Percentiles rank a stretch among this genome's conserved stretches.
These are phyloP conservation scores for Oreochromis mossambicus DNA, from an alignment of 2,797 vertebrate species.

Conservation along the genomic window DNA sequence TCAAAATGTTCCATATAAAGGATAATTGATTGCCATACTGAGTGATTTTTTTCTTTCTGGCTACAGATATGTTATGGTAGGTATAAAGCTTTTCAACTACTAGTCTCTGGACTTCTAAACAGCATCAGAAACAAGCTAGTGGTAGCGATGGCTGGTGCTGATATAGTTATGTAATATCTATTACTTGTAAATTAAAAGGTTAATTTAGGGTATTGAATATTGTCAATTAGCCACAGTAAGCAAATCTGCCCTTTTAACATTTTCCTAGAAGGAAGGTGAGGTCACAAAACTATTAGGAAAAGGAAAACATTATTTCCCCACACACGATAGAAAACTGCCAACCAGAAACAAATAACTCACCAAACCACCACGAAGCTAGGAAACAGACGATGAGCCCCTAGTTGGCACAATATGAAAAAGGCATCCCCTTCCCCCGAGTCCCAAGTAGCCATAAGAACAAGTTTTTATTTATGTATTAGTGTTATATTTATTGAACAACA, in stretches of 20 bases:
- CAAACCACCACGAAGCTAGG: rapidly evolving
- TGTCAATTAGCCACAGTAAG: background rate
- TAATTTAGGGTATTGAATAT: background rate
- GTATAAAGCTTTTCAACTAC: background rate
- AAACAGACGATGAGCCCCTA: background rate
- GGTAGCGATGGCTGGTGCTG: background rate
- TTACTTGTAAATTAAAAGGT: background rate
- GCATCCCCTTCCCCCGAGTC: background rate
- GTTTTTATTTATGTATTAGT: background rate
- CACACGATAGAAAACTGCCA: background rate
- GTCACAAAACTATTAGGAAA: background rate
- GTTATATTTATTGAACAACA: background rate
- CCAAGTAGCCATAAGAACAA: background rate
- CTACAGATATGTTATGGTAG: background rate
- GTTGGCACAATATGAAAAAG: background rate
- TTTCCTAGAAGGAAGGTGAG: background rate
- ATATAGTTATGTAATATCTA: background rate
- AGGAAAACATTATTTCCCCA: background rate
- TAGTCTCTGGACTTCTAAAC: background rate
- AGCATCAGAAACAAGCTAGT: background rate
- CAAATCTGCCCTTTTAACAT: background rate
- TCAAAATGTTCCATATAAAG: background rate
- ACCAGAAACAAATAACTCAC: background rate
- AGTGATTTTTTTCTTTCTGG: background rate
- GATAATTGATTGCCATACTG: background rate